phyloP scores from a whole-genome alignment of 2,113 vertebrate genomes.

The Proterorhinus semilunaris region DNA sequence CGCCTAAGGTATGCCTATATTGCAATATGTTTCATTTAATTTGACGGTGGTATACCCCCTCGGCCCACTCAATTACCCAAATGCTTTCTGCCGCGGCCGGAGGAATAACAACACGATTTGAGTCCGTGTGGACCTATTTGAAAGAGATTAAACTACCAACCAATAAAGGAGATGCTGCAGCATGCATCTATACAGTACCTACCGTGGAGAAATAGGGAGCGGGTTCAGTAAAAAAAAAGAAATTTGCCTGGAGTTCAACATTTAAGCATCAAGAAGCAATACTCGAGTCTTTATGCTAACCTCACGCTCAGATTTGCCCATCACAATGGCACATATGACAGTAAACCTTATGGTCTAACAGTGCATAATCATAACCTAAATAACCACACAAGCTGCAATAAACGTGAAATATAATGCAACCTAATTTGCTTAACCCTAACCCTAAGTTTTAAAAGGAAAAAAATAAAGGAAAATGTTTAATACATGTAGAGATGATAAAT shows the following conservation, averaged over 20 bases:
- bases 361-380: too few species aligned
- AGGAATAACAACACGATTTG: conserved; percentile 53
- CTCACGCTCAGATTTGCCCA: too few species aligned
- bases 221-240: conserved; percentile 40
- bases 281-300: too few species aligned
- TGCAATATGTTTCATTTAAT: conserved; percentile 27
- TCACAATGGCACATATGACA: too few species aligned
- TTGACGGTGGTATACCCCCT: conserved; percentile 16
- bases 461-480: too few species aligned
- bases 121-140: conserved; percentile 50
- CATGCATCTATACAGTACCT: conserved; percentile 39
- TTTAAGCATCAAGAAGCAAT: neutral
- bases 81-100: conserved; percentile 58
- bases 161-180: conserved; percentile 63
- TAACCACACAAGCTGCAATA: too few species aligned
- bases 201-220: conserved; percentile 19
- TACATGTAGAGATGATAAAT: too few species aligned
- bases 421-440: too few species aligned
- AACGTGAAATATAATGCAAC: too few species aligned
- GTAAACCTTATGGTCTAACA: too few species aligned
- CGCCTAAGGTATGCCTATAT: conserved; percentile 23
- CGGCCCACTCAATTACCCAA: conserved; percentile 57
- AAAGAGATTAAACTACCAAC: conserved; percentile 55
- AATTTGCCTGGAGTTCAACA: neutral
- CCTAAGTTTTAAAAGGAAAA: too few species aligned